phyloP scores from a whole-genome alignment of 2,113 vertebrate species.

The Melanerpes formicivorus region DNA sequence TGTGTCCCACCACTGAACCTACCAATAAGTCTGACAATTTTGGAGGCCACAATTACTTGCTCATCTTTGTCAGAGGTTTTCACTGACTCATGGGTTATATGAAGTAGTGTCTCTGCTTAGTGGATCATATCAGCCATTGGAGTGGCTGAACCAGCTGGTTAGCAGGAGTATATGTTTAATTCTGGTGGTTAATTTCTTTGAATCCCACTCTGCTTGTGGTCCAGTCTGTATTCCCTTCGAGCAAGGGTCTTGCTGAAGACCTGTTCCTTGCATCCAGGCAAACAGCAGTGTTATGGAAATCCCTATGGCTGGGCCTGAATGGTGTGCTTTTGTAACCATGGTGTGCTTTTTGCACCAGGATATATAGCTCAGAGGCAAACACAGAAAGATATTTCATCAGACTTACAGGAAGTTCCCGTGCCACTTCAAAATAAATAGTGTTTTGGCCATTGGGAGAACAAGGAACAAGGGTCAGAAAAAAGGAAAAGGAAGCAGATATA shows the following conservation, averaged over 20 bases:
- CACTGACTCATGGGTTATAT: slow-evolving; percentile 27
- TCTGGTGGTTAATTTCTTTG: slow-evolving; percentile 8
- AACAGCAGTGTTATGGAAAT: neutral
- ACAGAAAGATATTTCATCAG: neutral
- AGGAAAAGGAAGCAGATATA: neutral
- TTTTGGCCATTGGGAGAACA: neutral
- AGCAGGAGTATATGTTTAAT: slow-evolving; percentile 16
- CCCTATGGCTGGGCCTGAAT: neutral
- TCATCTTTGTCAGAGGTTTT: slow-evolving; percentile 40
- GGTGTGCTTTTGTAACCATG: neutral
- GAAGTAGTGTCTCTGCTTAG: slow-evolving; percentile 49
- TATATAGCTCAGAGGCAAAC: neutral
- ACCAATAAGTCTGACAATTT: neutral
- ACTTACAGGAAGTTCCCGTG: neutral
- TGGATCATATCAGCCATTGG: slow-evolving; percentile 31
- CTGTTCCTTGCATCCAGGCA: neutral
- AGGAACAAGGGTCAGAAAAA: neutral
- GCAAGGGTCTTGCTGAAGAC: neutral
- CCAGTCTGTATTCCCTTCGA: neutral
- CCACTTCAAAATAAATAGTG: neutral
- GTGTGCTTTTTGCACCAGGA: neutral
- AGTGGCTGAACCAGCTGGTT: neutral
- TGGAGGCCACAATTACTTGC: slow-evolving; percentile 27
- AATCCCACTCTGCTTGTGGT: neutral
- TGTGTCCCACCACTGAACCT: neutral